Percentiles rank a stretch among this genome's conserved stretches.
These are phyloP conservation scores for Mormyrops attenuatus DNA, from an alignment of 2,797 vertebrate species.

Conservation along the genomic window DNA sequence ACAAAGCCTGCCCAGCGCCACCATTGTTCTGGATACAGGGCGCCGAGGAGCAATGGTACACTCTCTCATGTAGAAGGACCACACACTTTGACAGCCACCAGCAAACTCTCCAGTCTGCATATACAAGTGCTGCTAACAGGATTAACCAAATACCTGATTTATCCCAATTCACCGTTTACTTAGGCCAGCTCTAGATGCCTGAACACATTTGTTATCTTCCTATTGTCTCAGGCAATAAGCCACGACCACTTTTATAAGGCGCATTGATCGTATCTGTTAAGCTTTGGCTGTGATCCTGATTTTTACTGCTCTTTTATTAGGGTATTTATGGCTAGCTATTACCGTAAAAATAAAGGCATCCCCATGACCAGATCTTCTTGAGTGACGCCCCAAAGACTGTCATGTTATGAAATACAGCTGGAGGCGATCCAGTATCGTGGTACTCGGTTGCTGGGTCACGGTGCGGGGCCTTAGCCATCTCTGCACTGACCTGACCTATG, in stretches of 20 bases:
- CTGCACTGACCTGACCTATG: not conserved
- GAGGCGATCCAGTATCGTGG: not conserved
- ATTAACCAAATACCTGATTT: not conserved
- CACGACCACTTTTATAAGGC: not conserved
- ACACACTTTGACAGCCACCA: not conserved
- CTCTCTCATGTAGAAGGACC: not conserved
- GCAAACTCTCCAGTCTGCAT: not conserved
- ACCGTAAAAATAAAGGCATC: not conserved
- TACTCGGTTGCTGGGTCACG: not conserved
- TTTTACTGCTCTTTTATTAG: not conserved
- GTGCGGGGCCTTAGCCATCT: not conserved
- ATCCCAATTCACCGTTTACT: not conserved
- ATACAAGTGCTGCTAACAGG: not conserved
- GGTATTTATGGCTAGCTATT: not conserved
- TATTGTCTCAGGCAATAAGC: not conserved
- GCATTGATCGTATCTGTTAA: not conserved
- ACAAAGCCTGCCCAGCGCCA: slow-evolving; percentile 29
- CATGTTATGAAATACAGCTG: not conserved
- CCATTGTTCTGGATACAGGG: not conserved
- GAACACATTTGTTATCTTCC: not conserved
- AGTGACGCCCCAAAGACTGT: not conserved
- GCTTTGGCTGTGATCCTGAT: not conserved
- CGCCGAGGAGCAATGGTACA: not conserved
- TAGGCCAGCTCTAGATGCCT: not conserved
- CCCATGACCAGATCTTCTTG: not conserved